phyloP scores from a whole-genome alignment of 2,113 vertebrate species.

The Naja naja region DNA sequence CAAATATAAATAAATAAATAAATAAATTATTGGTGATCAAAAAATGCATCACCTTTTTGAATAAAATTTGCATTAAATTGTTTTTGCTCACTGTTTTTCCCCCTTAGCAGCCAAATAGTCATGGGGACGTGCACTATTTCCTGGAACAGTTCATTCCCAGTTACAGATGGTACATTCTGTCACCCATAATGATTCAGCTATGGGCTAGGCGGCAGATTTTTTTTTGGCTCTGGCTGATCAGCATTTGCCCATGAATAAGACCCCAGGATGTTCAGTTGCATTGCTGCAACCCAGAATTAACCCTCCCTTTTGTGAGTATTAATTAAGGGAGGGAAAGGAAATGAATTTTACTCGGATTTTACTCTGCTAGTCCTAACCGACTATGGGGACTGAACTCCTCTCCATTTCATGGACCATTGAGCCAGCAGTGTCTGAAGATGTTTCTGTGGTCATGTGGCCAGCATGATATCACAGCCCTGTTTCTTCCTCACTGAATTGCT shows the following conservation, averaged over 20 bases:
- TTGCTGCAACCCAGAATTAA: background rate
- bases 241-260: background rate
- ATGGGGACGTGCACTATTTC: background rate
- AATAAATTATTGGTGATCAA: background rate
- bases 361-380: background rate
- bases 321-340: background rate
- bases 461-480: background rate
- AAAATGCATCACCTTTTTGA: background rate
- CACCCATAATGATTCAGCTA: background rate
- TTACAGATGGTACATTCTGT: background rate
- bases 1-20: no score
- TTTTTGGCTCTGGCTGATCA: background rate
- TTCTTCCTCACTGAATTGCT: background rate
- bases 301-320: background rate
- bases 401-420: background rate
- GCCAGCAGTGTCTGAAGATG: background rate
- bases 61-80: background rate
- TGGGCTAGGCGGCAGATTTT: background rate
- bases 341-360: no score
- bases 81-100: background rate
- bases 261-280: background rate
- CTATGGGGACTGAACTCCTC: no score
- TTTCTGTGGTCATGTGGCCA: background rate
- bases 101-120: background rate
- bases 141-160: background rate